Base-by-base conservation (phyloP, 2,797 vertebrate species). In the Mus spretus region DNA sequence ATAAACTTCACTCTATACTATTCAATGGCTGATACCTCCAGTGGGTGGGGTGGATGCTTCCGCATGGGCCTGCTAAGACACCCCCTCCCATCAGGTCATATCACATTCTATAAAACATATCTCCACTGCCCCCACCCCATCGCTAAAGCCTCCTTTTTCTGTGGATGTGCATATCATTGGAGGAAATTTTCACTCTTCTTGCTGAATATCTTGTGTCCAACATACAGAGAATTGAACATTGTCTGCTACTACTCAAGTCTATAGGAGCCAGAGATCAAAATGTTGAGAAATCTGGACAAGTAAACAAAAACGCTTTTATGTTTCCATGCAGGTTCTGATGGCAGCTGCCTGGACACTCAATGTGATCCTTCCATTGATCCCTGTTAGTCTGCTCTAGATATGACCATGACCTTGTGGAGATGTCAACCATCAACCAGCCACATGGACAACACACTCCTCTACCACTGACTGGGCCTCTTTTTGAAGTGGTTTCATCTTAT, bases 401-500 rank as follows among this genome's bases (percentile, higher is more conserved):
- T 26, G 91, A 63, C 63, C 0, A 0, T 59, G 88, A 70, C 79
- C 79, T 12, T 24, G 31, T 2, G 37, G 31, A 0, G 13, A 34
- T 19, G 26, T 75, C 15, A 55, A 61, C 44, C 34, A 4, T n/a
- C 57, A 0, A 74, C 55, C 37, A 34, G 55, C 26, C 72, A 61
- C 59, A 37, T 17, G 22, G 31, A 31, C 55, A 82, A 3, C 37
- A 44, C 19, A 6, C 81, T 85, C 59, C 26, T 92, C 72, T 14
- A 37, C 75, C 15, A 47, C 88, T 77, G 95, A 65, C 89, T 75
- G 89, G 53, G 96, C 92, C 94, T 83, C 63, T 44, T 94, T 19
- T 12, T 72, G 77, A 96, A 93, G 92, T 67, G 70, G 40, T 93
- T 97, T 95, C 74, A 93, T 95, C 83, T 89, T 75, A 89, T 95